Conservation (phyloP, 1,140 invertebrate species). For the Penaeus japonicus region DNA sequence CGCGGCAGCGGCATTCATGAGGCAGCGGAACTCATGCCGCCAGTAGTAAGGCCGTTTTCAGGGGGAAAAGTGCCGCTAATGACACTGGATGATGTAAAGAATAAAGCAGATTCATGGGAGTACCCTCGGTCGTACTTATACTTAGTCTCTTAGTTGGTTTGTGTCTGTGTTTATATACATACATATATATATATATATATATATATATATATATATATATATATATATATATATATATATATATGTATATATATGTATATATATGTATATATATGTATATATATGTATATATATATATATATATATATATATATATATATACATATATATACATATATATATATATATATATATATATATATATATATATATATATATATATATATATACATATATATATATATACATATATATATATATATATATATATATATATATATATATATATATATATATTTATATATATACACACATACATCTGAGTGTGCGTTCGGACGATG, state of each 20-base stretch:
- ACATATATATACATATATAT: background rate
- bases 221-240: background rate
- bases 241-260: background rate
- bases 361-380: background rate
- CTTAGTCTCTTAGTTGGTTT: too few species aligned
- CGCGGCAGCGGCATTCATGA: too few species aligned
- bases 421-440: background rate
- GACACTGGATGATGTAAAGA: too few species aligned
- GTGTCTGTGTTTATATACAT: background rate
- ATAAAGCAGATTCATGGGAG: too few species aligned
- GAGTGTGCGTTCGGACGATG: too few species aligned
- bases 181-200: background rate
- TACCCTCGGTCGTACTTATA: too few species aligned
- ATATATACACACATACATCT: background rate
- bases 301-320: background rate
- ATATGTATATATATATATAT: background rate
- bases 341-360: background rate
- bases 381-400: background rate
- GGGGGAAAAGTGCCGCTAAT: too few species aligned
- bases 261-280: background rate
- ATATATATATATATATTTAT: background rate
- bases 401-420: background rate
- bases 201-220: background rate
- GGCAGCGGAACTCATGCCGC: too few species aligned
- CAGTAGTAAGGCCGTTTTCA: too few species aligned